Evolutionary conservation across 2,797 vertebrate genomes (phyloP).

Genomic region (Todus mexicanus): DNA sequence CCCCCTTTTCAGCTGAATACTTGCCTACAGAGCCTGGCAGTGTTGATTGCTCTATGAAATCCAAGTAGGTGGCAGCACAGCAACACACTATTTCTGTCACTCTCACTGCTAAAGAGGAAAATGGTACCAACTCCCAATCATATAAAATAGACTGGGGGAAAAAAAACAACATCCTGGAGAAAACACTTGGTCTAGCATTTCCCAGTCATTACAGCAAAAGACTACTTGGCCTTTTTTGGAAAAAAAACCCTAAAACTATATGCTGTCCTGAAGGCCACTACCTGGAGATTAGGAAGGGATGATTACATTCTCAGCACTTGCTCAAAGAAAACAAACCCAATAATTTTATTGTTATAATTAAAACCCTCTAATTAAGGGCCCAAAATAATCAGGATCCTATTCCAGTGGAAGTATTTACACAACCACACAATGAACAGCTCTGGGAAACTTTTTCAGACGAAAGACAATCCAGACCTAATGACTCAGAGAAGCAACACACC

Average conservation of each 20-base stretch:
- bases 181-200: not conserved
- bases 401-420: not conserved
- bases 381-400: not conserved
- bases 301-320: not conserved
- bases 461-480: not conserved
- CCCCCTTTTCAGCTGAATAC: slow-evolving; percentile 39
- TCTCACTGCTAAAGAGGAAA: slow-evolving; percentile 29
- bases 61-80: slow-evolving; percentile 62
- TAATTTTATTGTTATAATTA: not conserved
- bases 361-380: not conserved
- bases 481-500: not conserved
- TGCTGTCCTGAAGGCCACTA: not conserved
- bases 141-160: not conserved
- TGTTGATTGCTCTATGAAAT: slow-evolving; percentile 32
- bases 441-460: not conserved
- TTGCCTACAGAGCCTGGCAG: slow-evolving; percentile 52
- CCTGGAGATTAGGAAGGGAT: not conserved
- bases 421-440: not conserved
- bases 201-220: not conserved
- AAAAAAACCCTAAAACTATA: not conserved
- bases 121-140: slow-evolving; percentile 20
- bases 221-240: not conserved
- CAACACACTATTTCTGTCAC: slow-evolving; percentile 59
- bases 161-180: not conserved
- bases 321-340: not conserved